A percentile compares a stretch with the other conserved stretches of the same genome.
Evolutionary conservation across 2,888 invertebrate species (phyloP).

Genomic region (Drosophila aldrichi): DNA sequence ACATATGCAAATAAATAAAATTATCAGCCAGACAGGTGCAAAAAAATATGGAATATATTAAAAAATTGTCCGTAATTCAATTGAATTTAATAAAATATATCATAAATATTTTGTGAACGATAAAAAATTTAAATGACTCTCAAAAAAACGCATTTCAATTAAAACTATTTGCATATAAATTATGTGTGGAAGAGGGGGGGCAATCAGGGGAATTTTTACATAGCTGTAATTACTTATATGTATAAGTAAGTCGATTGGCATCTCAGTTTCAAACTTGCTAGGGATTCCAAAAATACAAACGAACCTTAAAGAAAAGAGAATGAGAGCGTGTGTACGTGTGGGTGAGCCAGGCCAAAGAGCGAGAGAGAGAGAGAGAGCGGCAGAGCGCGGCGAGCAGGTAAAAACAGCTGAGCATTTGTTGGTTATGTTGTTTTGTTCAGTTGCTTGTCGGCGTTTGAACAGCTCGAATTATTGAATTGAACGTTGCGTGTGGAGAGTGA

Average conservation of each 20-base stretch:
- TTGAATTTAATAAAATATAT: neutral
- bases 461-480: conserved; percentile 17
- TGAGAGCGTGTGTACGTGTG: conserved; percentile 2
- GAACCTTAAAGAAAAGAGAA: neutral
- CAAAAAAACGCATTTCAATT: neutral
- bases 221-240: neutral
- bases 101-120: neutral
- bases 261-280: no score
- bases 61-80: neutral
- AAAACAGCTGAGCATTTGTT: conserved; percentile 62
- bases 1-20: conserved; percentile 11
- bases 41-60: neutral
- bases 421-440: conserved; percentile 44
- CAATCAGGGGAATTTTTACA: neutral
- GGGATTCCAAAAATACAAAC: no score
- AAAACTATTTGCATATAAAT: neutral
- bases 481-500: neutral
- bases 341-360: neutral
- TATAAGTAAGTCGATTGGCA: neutral
- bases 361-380: neutral
- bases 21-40: neutral
- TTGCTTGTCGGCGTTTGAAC: conserved; percentile 37
- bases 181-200: no score
- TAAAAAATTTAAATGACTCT: neutral
- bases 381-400: conserved; percentile 16